These are phyloP conservation scores for Maconellicoccus hirsutus DNA, from an alignment of 1,140 invertebrate genomes.

Conservation along the genomic window DNA sequence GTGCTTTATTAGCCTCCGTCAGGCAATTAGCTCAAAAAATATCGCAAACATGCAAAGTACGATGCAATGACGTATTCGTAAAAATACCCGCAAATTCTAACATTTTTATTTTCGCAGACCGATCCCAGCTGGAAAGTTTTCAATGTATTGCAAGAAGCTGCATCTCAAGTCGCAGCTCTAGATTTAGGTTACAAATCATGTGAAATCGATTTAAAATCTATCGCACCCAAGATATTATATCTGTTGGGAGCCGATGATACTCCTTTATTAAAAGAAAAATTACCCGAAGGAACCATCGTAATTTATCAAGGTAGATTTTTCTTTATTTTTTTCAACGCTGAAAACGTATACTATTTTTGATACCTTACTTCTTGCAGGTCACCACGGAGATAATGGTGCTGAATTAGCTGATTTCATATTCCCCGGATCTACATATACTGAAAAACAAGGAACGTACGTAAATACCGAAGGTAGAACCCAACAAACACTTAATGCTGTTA, in stretches of 20 bases:
- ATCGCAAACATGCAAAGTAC: slow-evolving; percentile 39
- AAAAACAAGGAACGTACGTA: slow-evolving; percentile 92
- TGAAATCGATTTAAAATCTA: slow-evolving; percentile 51
- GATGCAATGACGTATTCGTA: too few relatives aligned
- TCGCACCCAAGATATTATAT: slow-evolving; percentile 70
- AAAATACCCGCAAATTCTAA: too few relatives aligned
- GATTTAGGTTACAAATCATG: slow-evolving; percentile 88
- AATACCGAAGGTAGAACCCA: slow-evolving; percentile 97
- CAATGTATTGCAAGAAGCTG: slow-evolving; percentile 83
- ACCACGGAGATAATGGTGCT: slow-evolving; percentile 92
- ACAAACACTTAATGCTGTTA: slow-evolving; percentile 79
- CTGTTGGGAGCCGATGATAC: slow-evolving; percentile 87
- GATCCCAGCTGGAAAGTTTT: slow-evolving; percentile 59
- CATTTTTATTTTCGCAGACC: slow-evolving; percentile 26
- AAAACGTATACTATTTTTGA: background rate
- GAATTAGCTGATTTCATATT: slow-evolving; percentile 85
- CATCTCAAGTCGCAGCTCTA: slow-evolving; percentile 87
- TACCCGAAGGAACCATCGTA: slow-evolving; percentile 72
- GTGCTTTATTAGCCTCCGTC: slow-evolving; percentile 58
- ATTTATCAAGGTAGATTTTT: slow-evolving; percentile 74
- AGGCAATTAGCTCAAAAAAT: slow-evolving; percentile 53
- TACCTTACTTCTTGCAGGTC: slow-evolving; percentile 46
- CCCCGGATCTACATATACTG: slow-evolving; percentile 96
- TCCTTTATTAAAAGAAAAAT: slow-evolving; percentile 58
- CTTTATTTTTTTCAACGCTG: background rate